Evolutionary conservation across 1,140 invertebrate species (phyloP).

Genomic region (Zaprionus africanus): DNA sequence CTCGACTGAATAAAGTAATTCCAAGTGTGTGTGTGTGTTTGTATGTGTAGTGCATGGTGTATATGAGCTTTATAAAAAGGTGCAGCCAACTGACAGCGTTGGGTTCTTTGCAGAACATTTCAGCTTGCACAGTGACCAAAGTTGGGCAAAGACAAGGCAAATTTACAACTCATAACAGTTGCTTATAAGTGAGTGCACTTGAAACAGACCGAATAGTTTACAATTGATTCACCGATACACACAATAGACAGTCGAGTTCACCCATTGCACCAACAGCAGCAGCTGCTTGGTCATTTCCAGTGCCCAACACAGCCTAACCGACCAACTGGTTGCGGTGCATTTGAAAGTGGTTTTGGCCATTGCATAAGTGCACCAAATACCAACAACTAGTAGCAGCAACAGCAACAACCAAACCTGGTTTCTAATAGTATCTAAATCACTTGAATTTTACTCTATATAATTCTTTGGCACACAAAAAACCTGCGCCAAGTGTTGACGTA

Average conservation of each 20-base stretch:
- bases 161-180: conserved; percentile 9
- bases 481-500: conserved; percentile 59
- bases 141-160: not conserved
- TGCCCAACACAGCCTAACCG: conserved; percentile 3
- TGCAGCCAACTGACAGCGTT: conserved; percentile 59
- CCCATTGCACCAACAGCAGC: not conserved
- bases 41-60: conserved; percentile 19
- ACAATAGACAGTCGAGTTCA: not conserved
- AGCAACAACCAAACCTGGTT: conserved; percentile 55
- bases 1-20: conserved; percentile 71
- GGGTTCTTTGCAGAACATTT: conserved; percentile 48
- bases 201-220: not conserved
- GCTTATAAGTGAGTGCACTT: not conserved
- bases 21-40: conserved; percentile 27
- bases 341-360: conserved; percentile 81
- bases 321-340: conserved; percentile 56
- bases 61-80: conserved; percentile 51
- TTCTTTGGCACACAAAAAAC: conserved; percentile 50
- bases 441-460: conserved; percentile 62
- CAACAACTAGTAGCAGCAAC: conserved; percentile 34
- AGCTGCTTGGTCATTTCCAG: conserved; percentile 7
- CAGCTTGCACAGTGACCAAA: conserved; percentile 38
- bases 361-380: conserved; percentile 79
- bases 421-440: conserved; percentile 64
- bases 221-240: not conserved